Percentiles rank a stretch among this genome's conserved stretches.
Evolutionary conservation across 2,113 vertebrate genomes (phyloP).

Genomic region (Carlito syrichta): DNA sequence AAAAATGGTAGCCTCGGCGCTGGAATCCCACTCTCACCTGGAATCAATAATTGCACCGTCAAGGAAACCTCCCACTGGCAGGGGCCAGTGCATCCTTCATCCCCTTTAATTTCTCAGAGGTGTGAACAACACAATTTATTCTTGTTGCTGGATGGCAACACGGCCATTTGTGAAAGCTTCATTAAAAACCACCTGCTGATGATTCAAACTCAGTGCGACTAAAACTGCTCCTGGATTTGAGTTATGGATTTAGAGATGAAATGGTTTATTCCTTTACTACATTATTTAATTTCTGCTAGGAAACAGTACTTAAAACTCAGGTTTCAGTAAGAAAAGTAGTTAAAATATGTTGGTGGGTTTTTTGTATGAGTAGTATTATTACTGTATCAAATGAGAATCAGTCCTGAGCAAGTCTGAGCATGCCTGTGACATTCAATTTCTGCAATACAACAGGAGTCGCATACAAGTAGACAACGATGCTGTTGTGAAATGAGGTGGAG

Average conservation of each 20-base stretch:
- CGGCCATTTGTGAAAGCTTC: neutral
- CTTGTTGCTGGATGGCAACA: neutral
- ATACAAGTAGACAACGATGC: neutral
- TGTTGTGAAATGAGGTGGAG: neutral
- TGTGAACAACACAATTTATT: constrained; percentile 12
- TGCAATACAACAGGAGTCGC: neutral
- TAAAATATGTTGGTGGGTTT: neutral
- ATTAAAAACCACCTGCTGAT: constrained; percentile 4
- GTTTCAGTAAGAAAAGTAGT: constrained; percentile 41
- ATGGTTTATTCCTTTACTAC: neutral
- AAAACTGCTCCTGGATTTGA: neutral
- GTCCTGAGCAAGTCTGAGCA: neutral
- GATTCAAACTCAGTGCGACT: neutral
- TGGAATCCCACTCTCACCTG: neutral
- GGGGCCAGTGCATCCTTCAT: neutral
- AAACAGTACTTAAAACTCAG: neutral
- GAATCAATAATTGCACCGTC: neutral
- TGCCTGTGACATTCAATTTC: neutral
- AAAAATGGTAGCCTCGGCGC: neutral
- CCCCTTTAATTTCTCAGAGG: constrained; percentile 14
- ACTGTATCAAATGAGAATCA: neutral
- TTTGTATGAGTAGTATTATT: neutral
- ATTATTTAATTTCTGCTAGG: neutral
- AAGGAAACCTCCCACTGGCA: neutral
- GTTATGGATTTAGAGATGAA: neutral